Conservation (phyloP, 1,140 invertebrate species). For the Aphelinus certus region DNA sequence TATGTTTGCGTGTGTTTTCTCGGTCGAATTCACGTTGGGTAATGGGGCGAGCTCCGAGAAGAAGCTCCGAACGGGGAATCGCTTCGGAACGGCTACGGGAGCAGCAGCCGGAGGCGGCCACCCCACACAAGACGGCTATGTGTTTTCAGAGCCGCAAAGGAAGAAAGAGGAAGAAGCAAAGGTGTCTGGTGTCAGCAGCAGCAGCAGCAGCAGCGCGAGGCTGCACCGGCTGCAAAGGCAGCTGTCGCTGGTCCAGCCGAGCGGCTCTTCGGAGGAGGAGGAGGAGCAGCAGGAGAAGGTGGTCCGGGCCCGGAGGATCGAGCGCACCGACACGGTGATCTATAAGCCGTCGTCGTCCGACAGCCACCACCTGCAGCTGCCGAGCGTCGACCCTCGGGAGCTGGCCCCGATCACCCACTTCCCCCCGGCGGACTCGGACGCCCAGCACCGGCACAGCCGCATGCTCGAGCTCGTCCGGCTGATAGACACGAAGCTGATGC, state of each 20-base stretch:
- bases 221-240: slow-evolving; percentile 33
- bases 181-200: background rate
- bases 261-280: slow-evolving; percentile 33
- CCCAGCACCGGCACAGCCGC: slow-evolving; percentile 49
- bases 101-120: no score
- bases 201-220: background rate
- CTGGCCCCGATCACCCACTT: slow-evolving; percentile 24
- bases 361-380: slow-evolving; percentile 27
- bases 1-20: no score
- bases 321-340: slow-evolving; percentile 54
- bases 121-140: no score
- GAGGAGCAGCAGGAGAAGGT: slow-evolving; percentile 19
- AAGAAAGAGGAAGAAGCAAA: background rate
- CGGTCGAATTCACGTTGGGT: no score
- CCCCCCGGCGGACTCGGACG: background rate
- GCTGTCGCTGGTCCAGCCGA: background rate
- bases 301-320: slow-evolving; percentile 41
- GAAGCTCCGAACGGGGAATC: no score
- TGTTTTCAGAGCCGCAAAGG: background rate
- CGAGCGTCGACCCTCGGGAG: slow-evolving; percentile 11
- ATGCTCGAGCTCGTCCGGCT: slow-evolving; percentile 57
- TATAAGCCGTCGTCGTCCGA: slow-evolving; percentile 43
- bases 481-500: slow-evolving; percentile 61
- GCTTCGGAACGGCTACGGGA: no score
- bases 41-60: no score